phyloP scores from a whole-genome alignment of 2,113 vertebrate species.

The Neolamprologus caudopunctatus region DNA sequence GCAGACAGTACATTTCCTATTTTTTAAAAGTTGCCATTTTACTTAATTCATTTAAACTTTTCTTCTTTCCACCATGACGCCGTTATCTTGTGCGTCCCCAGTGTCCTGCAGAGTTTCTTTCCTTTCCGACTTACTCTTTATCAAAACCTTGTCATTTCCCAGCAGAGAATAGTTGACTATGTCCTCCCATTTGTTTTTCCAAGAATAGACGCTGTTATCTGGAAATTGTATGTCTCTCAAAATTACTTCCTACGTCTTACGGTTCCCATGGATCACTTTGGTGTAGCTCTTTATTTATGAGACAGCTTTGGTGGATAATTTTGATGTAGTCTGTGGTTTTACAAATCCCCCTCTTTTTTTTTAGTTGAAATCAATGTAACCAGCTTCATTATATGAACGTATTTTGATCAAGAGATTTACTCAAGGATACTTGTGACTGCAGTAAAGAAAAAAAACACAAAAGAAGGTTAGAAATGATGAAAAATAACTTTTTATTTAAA shows the following conservation, averaged over 20 bases:
- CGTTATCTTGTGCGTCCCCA: conserved; percentile 22
- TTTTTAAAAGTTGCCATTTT: not conserved
- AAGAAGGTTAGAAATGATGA: not conserved
- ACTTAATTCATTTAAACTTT: not conserved
- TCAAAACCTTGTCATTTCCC: conserved; percentile 39
- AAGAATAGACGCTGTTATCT: conserved; percentile 56
- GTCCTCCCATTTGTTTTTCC: conserved; percentile 39
- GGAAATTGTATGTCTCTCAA: conserved; percentile 29
- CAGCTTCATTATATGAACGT: not conserved
- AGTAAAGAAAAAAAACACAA: not conserved
- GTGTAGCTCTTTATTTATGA: not conserved
- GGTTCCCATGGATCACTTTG: conserved; percentile 26
- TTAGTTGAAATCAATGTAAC: not conserved
- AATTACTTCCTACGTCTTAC: conserved; percentile 36
- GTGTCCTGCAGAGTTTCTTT: conserved; percentile 3
- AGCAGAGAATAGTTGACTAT: conserved; percentile 7
- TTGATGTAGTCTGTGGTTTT: not conserved
- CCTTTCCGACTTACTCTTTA: conserved; percentile 17
- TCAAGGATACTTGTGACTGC: not conserved
- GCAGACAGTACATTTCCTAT: conserved; percentile 10
- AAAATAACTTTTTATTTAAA: not conserved
- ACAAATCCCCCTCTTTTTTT: not conserved
- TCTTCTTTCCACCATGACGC: not conserved
- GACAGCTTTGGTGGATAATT: not conserved
- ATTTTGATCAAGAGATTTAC: not conserved